These are phyloP conservation scores for Crocallis elinguaria DNA, from an alignment of 2,888 invertebrate genomes.

Conservation along the genomic window DNA sequence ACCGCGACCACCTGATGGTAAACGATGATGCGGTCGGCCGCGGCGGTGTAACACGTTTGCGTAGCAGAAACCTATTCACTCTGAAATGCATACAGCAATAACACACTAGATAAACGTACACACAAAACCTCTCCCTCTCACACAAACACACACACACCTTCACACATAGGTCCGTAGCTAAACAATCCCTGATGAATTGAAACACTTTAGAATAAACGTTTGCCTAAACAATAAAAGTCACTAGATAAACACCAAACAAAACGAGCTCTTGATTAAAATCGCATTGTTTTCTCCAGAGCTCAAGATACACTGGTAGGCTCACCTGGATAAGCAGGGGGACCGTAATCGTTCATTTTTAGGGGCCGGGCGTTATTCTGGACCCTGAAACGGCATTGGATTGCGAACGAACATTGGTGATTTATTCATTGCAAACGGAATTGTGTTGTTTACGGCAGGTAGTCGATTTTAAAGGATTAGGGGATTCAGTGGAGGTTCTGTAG, in stretches of 20 bases:
- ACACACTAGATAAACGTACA: too few relatives aligned
- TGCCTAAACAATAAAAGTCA: conserved; percentile 13
- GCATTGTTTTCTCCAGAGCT: conserved; percentile 23
- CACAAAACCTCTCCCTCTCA: too few relatives aligned
- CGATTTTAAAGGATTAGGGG: conserved; percentile 5
- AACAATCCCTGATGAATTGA: too few relatives aligned
- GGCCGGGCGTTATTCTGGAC: conserved; percentile 17
- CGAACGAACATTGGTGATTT: conserved; percentile 17
- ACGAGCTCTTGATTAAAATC: conserved; percentile 17
- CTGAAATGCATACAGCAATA: too few relatives aligned
- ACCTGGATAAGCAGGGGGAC: conserved; percentile 39
- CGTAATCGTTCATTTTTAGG: conserved; percentile 56
- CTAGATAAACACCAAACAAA: conserved; percentile 16
- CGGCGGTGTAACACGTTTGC: too few relatives aligned
- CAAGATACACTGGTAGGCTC: conserved; percentile 35
- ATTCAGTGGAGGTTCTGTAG: too few relatives aligned
- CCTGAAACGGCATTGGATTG: conserved; percentile 18
- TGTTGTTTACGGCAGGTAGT: conserved; percentile 11
- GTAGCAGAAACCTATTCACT: too few relatives aligned
- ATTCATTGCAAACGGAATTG: conserved; percentile 18
- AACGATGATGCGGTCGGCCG: too few relatives aligned
- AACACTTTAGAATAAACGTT: background rate
- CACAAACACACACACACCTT: too few relatives aligned
- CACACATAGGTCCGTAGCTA: too few relatives aligned
- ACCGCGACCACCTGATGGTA: too few relatives aligned